Base-by-base conservation (phyloP, 1,140 invertebrate genomes). In the Lepidostoma basale region DNA sequence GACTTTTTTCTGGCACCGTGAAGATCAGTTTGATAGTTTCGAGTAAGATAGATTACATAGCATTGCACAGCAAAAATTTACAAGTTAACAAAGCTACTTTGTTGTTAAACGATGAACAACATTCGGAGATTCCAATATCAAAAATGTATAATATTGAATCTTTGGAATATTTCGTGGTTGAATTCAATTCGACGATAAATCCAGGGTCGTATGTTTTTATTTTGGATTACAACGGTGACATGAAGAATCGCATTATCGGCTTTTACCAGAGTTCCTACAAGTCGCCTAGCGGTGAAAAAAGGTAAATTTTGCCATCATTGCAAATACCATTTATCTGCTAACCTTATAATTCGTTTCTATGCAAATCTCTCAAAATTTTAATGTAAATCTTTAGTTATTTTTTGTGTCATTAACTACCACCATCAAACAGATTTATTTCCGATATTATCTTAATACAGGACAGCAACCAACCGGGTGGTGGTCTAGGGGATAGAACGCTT, bases 211-310 rank as follows among this genome's bases (percentile, higher is more conserved):
- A 92, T 68, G 79, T 84, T 44, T 74, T 93, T 12, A 78, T 76
- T 2, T 70, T 92, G n/a, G 80, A 87, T 40, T 95, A 93, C 69
- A 82, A 83, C 60, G 93, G 92, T 6, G 86, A 82, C 9, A 77
- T 94, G 12, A 80, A 79, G 1, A 83, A 88, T 45, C 85, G 86
- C 75, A 90, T 92, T 62, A 86, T 89, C 16, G 93, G 93, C 1
- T 89, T 95, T 73, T 95, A 95, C 77, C 85, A 87, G 42, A 94
- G 92, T 76, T 83, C 80, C 23, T 95, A 95, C 40, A 87, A 89
- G 72, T 75, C 76, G 64, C 68, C 78, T 33, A 81, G 76, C 0
- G 88, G 88, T 74, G 76, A 83, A 75, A 85, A 76, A n/a, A 87
- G 88, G 89, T 91, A 44, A 40, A n/a, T 26, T 2, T 18, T n/a